Conservation (phyloP, 1,140 invertebrate species). For the Drosophila hydei region DNA sequence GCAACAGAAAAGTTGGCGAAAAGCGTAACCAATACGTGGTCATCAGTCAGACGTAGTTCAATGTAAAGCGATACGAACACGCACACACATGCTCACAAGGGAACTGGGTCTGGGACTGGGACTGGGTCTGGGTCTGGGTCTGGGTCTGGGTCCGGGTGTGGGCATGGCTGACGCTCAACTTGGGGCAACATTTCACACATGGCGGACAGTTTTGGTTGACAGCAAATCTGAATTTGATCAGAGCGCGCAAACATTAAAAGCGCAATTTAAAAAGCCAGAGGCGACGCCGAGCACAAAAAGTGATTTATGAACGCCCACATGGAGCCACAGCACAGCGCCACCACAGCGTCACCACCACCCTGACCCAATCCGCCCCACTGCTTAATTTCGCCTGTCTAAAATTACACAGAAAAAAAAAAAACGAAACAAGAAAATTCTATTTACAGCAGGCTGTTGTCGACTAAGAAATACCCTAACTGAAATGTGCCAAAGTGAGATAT, state of each 20-base stretch:
- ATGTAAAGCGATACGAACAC: constrained; percentile 65
- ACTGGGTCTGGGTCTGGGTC: constrained; percentile 14
- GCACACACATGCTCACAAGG: constrained; percentile 9
- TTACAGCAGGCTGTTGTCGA: neutral
- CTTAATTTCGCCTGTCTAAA: constrained; percentile 34
- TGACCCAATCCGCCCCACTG: neutral
- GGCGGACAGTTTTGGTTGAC: constrained; percentile 68
- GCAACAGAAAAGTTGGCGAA: neutral
- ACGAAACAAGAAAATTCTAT: neutral
- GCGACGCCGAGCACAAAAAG: constrained; percentile 43
- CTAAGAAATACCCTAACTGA: neutral
- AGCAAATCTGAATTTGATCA: constrained; percentile 77
- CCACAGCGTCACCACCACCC: constrained; percentile 9
- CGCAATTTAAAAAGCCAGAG: constrained; percentile 66
- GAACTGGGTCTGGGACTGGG: constrained; percentile 11
- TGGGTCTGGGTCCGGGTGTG: constrained; percentile 12
- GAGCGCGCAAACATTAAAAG: constrained; percentile 44
- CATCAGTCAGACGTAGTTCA: constrained; percentile 75
- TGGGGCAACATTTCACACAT: constrained; percentile 29
- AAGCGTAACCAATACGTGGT: constrained; percentile 58
- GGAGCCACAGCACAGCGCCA: constrained; percentile 19
- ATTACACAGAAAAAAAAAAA: constrained; percentile 44
- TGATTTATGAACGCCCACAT: constrained; percentile 68
- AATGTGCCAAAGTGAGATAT: no score
- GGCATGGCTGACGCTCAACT: constrained; percentile 21